Percentiles rank a stretch among this genome's conserved stretches.
Conservation (phyloP, 2,888 invertebrate species). For the Patella depressa region DNA sequence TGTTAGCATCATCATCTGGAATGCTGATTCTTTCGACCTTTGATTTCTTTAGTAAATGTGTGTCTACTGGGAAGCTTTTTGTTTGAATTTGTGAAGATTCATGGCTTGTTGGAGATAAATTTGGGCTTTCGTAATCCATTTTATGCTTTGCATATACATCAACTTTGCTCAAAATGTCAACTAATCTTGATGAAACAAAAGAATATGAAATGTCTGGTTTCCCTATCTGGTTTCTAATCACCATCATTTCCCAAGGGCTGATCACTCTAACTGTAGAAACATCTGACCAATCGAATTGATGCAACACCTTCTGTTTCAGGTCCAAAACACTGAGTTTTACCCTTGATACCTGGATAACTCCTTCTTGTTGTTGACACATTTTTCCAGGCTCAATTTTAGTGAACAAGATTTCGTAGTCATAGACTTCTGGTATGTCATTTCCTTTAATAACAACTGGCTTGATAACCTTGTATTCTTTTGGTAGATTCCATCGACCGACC, state of each 20-base stretch:
- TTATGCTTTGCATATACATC: conserved; percentile 10
- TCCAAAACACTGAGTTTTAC: conserved; percentile 31
- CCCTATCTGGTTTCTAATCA: conserved; percentile 48
- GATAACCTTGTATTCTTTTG: conserved; percentile 13
- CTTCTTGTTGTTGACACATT: conserved; percentile 13
- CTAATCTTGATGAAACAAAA: conserved; percentile 44
- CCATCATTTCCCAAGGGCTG: conserved; percentile 50
- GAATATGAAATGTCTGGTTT: conserved; percentile 47
- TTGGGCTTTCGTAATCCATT: background rate
- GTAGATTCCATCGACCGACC: conserved; percentile 21
- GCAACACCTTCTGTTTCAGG: conserved; percentile 37
- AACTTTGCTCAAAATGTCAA: conserved; percentile 26
- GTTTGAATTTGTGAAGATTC: background rate
- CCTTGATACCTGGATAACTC: conserved; percentile 17
- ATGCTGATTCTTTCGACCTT: background rate
- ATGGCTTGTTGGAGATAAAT: background rate
- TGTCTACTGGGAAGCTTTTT: background rate
- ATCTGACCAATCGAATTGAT: conserved; percentile 45
- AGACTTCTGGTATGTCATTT: conserved; percentile 18
- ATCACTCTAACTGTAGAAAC: conserved; percentile 49
- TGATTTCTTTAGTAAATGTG: background rate
- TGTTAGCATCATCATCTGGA: no score
- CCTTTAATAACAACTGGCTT: conserved; percentile 17
- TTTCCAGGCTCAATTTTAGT: conserved; percentile 14
- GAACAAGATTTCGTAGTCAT: conserved; percentile 20